These are phyloP conservation scores for Lytechinus variegatus DNA, from an alignment of 35 echinoderm and acorn worm genomes.

Conservation along the genomic window DNA sequence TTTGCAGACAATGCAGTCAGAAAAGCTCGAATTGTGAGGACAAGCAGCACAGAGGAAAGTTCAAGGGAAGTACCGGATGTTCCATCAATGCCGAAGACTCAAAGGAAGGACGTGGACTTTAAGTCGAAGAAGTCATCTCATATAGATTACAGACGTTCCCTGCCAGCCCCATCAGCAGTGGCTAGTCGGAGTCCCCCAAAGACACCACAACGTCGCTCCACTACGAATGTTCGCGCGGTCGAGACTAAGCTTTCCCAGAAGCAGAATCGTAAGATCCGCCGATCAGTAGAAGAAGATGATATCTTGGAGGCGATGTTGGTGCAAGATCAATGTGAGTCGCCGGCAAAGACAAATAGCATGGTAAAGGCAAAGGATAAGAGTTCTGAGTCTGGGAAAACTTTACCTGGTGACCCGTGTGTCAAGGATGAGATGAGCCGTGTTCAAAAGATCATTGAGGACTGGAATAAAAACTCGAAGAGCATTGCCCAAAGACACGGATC, in stretches of 20 bases:
- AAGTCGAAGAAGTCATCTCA: constrained; percentile 13
- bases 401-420: background rate
- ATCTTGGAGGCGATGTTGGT: constrained; percentile 21
- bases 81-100: background rate
- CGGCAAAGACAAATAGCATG: background rate
- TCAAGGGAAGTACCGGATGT: background rate
- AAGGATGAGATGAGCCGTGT: background rate
- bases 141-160: constrained; percentile 4
- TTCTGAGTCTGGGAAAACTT: background rate
- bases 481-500: background rate
- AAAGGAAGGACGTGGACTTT: background rate
- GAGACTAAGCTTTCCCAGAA: constrained; percentile 47
- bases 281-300: constrained; percentile 23
- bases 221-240: constrained; percentile 56
- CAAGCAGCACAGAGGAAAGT: constrained; percentile 19
- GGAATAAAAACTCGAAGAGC: constrained; percentile 24
- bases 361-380: background rate
- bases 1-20: background rate
- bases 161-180: background rate
- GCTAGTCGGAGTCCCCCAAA: background rate
- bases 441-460: constrained; percentile 39
- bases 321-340: constrained; percentile 16
- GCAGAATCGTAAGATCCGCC: constrained; percentile 53
- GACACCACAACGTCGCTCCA: constrained; percentile 39
- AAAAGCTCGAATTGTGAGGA: constrained; percentile 7